Evolutionary conservation across 2,888 invertebrate species (phyloP).

Genomic region (Drosophila quinaria): DNA sequence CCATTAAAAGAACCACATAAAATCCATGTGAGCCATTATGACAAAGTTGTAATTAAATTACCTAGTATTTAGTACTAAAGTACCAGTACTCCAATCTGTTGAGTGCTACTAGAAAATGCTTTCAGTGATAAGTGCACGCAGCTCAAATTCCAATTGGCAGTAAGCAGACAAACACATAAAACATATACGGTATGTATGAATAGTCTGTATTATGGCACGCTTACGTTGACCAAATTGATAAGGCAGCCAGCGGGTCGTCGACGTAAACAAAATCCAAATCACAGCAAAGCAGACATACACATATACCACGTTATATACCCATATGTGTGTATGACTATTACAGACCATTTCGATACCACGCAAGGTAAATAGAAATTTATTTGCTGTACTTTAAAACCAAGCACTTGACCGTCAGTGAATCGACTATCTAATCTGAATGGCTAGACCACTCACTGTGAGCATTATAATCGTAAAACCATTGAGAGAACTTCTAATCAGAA

Average conservation of each 20-base stretch:
- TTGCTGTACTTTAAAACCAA: constrained; percentile 35
- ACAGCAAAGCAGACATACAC: constrained; percentile 9
- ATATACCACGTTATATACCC: background rate
- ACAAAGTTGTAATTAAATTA: constrained; percentile 18
- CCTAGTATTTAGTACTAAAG: constrained; percentile 4
- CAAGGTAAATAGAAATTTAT: constrained; percentile 27
- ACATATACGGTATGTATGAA: background rate
- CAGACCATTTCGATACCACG: constrained; percentile 24
- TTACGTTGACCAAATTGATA: constrained; percentile 56
- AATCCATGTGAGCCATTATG: constrained; percentile 4
- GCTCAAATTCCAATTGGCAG: constrained; percentile 52
- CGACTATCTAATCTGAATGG: constrained; percentile 59
- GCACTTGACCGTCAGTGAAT: constrained; percentile 34
- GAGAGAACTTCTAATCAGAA: constrained; percentile 45
- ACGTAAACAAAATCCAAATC: constrained; percentile 35
- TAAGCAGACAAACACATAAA: background rate
- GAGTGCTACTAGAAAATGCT: constrained; percentile 45
- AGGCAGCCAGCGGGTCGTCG: constrained; percentile 8
- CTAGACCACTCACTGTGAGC: constrained; percentile 59
- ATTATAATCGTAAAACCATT: constrained; percentile 25
- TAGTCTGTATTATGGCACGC: constrained; percentile 38
- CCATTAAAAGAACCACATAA: background rate
- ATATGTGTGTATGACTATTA: background rate
- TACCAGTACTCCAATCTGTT: constrained; percentile 8
- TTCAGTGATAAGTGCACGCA: constrained; percentile 44